phyloP scores from a whole-genome alignment of 1,140 invertebrate genomes.

The Leptopilina boulardi region DNA sequence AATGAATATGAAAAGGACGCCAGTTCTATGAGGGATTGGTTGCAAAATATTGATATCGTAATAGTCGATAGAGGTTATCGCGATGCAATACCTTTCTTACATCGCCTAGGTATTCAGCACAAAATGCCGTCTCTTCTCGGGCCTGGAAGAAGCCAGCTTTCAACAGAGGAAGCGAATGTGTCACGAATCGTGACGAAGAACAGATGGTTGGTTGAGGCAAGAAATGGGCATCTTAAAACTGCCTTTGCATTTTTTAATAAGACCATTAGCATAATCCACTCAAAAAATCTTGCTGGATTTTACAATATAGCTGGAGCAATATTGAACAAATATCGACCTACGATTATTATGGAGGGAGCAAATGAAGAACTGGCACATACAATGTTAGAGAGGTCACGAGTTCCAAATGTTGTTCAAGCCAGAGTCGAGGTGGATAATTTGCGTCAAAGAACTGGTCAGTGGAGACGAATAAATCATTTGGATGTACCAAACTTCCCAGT shows the following conservation, averaged over 20 bases:
- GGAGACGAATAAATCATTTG: conserved; percentile 34
- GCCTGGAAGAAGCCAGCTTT: no score
- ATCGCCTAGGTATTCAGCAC: conserved; percentile 31
- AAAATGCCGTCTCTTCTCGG: conserved; percentile 31
- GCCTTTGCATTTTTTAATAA: no score
- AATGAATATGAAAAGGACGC: background rate
- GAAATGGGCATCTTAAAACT: no score
- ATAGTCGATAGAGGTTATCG: background rate
- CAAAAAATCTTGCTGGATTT: background rate
- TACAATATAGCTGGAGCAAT: conserved; percentile 36
- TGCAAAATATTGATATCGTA: conserved; percentile 22
- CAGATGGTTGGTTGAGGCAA: background rate
- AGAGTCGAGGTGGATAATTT: conserved; percentile 23
- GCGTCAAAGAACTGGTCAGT: conserved; percentile 37
- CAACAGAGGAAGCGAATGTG: background rate
- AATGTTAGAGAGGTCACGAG: background rate
- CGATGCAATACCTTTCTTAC: background rate
- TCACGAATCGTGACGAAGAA: conserved; percentile 25
- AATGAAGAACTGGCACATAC: background rate
- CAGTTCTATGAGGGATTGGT: conserved; percentile 12
- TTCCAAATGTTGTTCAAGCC: conserved; percentile 30
- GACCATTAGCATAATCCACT: no score
- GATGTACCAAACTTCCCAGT: conserved; percentile 44
- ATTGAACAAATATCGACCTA: conserved; percentile 32
- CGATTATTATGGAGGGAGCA: conserved; percentile 24